Evolutionary conservation across 2,888 invertebrate genomes (phyloP).

Genomic region (Drosophila vallismaia): DNA sequence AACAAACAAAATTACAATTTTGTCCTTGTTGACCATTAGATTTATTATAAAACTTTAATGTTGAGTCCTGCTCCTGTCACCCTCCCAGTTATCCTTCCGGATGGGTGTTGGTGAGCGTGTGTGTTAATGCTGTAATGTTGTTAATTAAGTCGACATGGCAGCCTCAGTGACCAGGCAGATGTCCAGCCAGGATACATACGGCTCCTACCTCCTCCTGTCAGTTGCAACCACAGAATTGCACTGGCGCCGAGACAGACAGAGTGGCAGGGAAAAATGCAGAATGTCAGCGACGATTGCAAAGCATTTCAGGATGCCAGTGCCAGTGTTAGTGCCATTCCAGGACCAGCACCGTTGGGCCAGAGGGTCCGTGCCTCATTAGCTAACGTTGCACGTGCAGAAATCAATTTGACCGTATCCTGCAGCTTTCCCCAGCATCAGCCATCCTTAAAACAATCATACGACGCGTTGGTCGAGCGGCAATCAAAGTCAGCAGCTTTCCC

Average conservation of each 20-base stretch:
- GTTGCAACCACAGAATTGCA: constrained; percentile 26
- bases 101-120: constrained; percentile 40
- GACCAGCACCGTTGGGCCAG: constrained; percentile 12
- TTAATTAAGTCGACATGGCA: constrained; percentile 63
- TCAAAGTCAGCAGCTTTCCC: constrained; percentile 61
- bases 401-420: constrained; percentile 62
- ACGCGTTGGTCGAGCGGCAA: constrained; percentile 68
- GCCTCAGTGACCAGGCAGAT: constrained; percentile 34
- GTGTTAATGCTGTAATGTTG: constrained; percentile 60
- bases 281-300: constrained; percentile 45
- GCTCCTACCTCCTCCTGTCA: constrained; percentile 13
- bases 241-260: neutral
- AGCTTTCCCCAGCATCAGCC: constrained; percentile 31
- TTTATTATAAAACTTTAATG: constrained; percentile 55
- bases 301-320: constrained; percentile 27
- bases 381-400: constrained; percentile 75
- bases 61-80: neutral
- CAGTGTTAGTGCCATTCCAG: constrained; percentile 2
- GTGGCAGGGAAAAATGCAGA: constrained; percentile 30
- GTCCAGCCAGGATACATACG: constrained; percentile 23
- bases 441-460: constrained; percentile 66
- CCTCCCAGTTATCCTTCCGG: neutral
- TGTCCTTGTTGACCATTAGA: constrained; percentile 48
- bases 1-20: constrained; percentile 52
- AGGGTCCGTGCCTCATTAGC: constrained; percentile 61